Evolutionary conservation across 1,140 invertebrate species (phyloP).

Genomic region (Myzus persicae): DNA sequence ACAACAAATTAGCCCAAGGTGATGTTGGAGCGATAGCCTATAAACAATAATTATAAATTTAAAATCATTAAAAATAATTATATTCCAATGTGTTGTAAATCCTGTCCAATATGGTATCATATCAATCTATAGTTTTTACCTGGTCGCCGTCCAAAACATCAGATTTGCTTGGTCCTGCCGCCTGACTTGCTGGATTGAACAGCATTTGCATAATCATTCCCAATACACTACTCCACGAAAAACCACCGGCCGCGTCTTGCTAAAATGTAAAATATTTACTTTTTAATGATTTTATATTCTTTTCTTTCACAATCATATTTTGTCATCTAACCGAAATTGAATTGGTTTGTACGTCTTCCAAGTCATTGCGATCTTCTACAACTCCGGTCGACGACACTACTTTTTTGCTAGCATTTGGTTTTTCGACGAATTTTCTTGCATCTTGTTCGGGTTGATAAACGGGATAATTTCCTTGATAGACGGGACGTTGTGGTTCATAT

Average conservation of each 20-base stretch:
- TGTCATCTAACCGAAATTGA: slow-evolving; percentile 71
- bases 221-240: slow-evolving; percentile 86
- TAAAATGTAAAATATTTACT: slow-evolving; percentile 61
- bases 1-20: slow-evolving; percentile 85
- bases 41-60: not conserved
- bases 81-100: not conserved
- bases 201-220: slow-evolving; percentile 87
- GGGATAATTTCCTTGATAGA: slow-evolving; percentile 49
- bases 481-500: slow-evolving; percentile 30
- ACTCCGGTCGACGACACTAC: slow-evolving; percentile 66
- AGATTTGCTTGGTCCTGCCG: slow-evolving; percentile 79
- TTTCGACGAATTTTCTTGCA: slow-evolving; percentile 83
- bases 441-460: slow-evolving; percentile 61
- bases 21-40: slow-evolving; percentile 64
- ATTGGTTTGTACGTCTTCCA: slow-evolving; percentile 78
- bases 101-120: not conserved
- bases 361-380: slow-evolving; percentile 75
- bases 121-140: slow-evolving; percentile 57
- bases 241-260: slow-evolving; percentile 69
- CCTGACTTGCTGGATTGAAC: slow-evolving; percentile 71
- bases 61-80: not conserved
- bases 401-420: slow-evolving; percentile 87
- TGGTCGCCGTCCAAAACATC: slow-evolving; percentile 72
- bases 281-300: not conserved
- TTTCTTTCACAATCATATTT: not conserved